A percentile compares a stretch with the other conserved stretches of the same genome.
phyloP scores from a whole-genome alignment of 2,888 invertebrate genomes.

The Melitaea athalia region DNA sequence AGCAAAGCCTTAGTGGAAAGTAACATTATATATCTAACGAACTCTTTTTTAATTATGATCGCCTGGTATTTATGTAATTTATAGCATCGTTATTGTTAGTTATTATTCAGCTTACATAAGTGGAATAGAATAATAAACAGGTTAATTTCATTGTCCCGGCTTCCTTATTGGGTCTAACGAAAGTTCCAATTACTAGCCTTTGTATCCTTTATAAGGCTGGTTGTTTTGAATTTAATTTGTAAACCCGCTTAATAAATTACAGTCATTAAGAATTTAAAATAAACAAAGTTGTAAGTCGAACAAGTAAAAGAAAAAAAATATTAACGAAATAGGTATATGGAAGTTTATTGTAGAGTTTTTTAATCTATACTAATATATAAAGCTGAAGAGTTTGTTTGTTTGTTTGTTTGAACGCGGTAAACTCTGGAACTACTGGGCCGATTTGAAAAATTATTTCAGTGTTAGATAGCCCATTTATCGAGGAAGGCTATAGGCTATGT shows the following conservation, averaged over 20 bases:
- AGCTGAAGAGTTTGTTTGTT: no score
- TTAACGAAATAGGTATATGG: no score
- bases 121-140: conserved; percentile 13
- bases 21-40: background rate
- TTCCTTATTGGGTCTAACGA: conserved; percentile 17
- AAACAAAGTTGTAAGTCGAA: no score
- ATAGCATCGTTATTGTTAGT: conserved; percentile 1
- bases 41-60: conserved; percentile 7
- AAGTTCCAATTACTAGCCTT: conserved; percentile 20
- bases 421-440: no score
- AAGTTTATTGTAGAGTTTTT: no score
- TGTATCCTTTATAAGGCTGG: background rate
- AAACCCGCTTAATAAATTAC: background rate
- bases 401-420: no score
- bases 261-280: no score
- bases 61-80: conserved; percentile 6
- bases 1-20: background rate
- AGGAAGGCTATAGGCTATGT: no score
- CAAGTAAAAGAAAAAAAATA: no score
- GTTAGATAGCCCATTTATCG: no score
- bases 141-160: conserved; percentile 20
- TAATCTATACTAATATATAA: no score
- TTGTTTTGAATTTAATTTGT: background rate
- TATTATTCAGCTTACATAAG: conserved; percentile 1
- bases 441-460: no score